Percentiles rank a stretch among this genome's conserved stretches.
These are phyloP conservation scores for Homarus americanus DNA, from an alignment of 1,140 invertebrate species.

Conservation along the genomic window DNA sequence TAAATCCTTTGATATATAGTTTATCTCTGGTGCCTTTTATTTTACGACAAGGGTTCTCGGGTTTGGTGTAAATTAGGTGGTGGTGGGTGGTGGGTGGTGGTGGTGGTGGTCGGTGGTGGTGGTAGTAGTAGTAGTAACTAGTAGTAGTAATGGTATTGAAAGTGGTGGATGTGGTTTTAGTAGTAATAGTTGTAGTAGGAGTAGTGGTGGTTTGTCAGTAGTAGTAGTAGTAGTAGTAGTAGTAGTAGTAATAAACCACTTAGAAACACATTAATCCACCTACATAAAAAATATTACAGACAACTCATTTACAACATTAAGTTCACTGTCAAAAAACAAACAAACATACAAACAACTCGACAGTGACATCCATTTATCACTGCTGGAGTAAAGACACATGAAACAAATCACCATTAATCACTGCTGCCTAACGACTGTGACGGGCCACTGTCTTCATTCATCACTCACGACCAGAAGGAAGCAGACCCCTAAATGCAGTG, in stretches of 20 bases:
- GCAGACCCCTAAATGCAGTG: too few relatives aligned
- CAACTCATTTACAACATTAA: background rate
- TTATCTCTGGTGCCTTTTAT: background rate
- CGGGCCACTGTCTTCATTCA: too few relatives aligned
- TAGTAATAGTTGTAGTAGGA: too few relatives aligned
- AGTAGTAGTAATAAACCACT: background rate
- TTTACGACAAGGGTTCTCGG: background rate
- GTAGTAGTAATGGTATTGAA: background rate
- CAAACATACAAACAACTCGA: background rate
- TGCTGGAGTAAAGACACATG: too few relatives aligned
- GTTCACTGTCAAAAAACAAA: background rate
- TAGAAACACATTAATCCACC: background rate
- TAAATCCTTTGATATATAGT: background rate
- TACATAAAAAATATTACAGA: background rate
- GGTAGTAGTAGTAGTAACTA: background rate
- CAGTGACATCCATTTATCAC: background rate
- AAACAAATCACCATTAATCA: background rate
- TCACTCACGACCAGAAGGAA: too few relatives aligned
- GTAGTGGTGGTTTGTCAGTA: too few relatives aligned
- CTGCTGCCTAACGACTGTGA: too few relatives aligned
- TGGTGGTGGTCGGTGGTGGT: too few relatives aligned
- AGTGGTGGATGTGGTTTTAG: too few relatives aligned
- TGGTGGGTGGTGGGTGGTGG: too few relatives aligned
- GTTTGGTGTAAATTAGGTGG: background rate
- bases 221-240: background rate